Percentiles rank a stretch among this genome's conserved stretches.
phyloP scores from a whole-genome alignment of 1,140 invertebrate species.

The Steinernema khuongi region DNA sequence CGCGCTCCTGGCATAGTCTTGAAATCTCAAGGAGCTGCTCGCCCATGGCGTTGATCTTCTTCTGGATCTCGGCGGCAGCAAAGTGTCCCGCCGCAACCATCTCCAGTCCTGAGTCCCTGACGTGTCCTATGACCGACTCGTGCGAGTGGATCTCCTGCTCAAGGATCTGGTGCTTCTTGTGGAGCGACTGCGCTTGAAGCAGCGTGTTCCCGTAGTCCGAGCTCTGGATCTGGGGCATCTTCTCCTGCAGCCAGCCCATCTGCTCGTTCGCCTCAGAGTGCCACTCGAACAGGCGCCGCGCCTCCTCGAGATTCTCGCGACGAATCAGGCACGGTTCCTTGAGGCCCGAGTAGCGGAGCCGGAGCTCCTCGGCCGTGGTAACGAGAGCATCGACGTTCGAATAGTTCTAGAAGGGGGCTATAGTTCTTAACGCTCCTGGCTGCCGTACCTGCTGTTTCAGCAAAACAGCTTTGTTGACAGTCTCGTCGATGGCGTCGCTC shows the following conservation, averaged over 20 bases:
- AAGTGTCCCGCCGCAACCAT: constrained; percentile 79
- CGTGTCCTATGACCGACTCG: constrained; percentile 72
- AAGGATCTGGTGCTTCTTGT: constrained; percentile 84
- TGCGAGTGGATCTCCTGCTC: constrained; percentile 75
- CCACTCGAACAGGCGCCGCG: constrained; percentile 76
- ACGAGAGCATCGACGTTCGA: constrained; percentile 69
- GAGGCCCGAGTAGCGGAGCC: constrained; percentile 70
- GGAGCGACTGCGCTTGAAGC: constrained; percentile 90
- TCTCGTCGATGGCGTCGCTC: constrained; percentile 37
- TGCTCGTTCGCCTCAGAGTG: constrained; percentile 86
- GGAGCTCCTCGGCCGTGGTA: constrained; percentile 62
- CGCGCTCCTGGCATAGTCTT: constrained; percentile 67
- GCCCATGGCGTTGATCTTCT: constrained; percentile 61
- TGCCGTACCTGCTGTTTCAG: constrained; percentile 59
- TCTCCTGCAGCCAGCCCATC: constrained; percentile 92
- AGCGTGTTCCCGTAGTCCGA: constrained; percentile 87
- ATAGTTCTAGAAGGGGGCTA: constrained; percentile 25
- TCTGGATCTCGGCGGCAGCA: constrained; percentile 69
- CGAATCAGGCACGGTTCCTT: constrained; percentile 82
- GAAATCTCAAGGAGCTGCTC: constrained; percentile 63
- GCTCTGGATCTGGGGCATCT: constrained; percentile 84
- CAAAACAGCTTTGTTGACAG: constrained; percentile 41
- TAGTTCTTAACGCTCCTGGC: constrained; percentile 70
- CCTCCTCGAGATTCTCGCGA: constrained; percentile 80
- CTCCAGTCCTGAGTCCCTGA: constrained; percentile 68